phyloP scores from a whole-genome alignment of 1,140 invertebrate genomes.

The Grapholita molesta region DNA sequence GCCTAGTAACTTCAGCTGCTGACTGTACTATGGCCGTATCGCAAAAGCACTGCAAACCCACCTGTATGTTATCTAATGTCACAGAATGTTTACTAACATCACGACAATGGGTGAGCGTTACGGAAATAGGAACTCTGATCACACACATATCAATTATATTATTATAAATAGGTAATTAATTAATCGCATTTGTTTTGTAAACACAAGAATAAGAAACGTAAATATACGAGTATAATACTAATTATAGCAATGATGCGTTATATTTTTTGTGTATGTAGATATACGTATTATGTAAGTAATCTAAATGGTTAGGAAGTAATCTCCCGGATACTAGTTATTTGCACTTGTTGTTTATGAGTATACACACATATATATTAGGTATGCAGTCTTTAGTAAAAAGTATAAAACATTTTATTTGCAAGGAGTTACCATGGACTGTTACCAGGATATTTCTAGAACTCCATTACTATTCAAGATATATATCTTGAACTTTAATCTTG shows the following conservation, averaged over 20 bases:
- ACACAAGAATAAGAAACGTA: constrained; percentile 50
- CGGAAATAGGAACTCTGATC: constrained; percentile 29
- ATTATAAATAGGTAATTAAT: constrained; percentile 21
- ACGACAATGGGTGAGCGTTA: not conserved
- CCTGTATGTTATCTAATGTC: constrained; percentile 10
- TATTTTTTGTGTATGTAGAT: not conserved
- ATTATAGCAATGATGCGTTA: constrained; percentile 11
- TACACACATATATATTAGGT: too few species aligned
- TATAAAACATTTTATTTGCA: too few species aligned
- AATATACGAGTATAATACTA: constrained; percentile 65
- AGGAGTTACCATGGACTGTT: too few species aligned
- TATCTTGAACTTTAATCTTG: too few species aligned
- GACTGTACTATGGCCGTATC: too few species aligned
- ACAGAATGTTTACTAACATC: constrained; percentile 2
- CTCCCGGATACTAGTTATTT: too few species aligned
- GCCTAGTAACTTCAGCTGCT: too few species aligned
- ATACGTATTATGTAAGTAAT: not conserved
- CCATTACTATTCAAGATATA: too few species aligned
- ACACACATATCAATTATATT: constrained; percentile 30
- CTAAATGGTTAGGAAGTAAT: not conserved
- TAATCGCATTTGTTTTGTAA: constrained; percentile 62
- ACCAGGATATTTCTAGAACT: too few species aligned
- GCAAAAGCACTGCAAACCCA: not conserved
- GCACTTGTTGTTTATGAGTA: too few species aligned
- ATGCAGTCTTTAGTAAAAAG: too few species aligned